These are phyloP conservation scores for Chymomyza procnemis DNA, from an alignment of 2,888 invertebrate species.

Conservation along the genomic window DNA sequence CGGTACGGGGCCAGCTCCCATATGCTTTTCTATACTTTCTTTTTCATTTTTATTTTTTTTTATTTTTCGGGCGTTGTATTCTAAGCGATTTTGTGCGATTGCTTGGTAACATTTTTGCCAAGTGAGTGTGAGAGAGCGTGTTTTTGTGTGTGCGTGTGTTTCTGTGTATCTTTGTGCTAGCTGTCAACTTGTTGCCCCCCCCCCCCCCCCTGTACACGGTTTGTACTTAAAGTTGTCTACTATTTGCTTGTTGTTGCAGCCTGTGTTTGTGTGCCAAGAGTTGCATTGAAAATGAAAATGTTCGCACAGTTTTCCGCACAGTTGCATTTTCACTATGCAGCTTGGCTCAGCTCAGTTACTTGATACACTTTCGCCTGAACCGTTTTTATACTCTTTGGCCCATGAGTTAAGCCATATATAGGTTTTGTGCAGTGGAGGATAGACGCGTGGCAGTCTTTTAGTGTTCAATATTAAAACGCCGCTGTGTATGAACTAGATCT, in stretches of 20 bases:
- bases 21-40: conserved; percentile 54
- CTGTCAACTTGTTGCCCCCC: conserved; percentile 1
- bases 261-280: conserved; percentile 58
- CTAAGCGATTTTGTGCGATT: conserved; percentile 67
- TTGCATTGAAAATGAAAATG: conserved; percentile 73
- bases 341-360: conserved; percentile 69
- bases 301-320: conserved; percentile 74
- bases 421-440: neutral
- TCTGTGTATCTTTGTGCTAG: conserved; percentile 17
- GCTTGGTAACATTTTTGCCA: conserved; percentile 49
- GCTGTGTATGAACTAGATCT: too few relatives aligned
- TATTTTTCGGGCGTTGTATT: conserved; percentile 33
- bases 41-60: conserved; percentile 19
- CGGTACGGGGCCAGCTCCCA: conserved; percentile 24
- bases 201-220: too few relatives aligned
- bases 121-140: conserved; percentile 22
- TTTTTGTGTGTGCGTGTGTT: conserved; percentile 25
- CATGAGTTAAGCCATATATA: neutral
- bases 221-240: conserved; percentile 72
- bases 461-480: too few relatives aligned
- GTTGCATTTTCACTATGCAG: conserved; percentile 71
- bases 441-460: too few relatives aligned
- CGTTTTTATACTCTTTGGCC: neutral
- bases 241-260: conserved; percentile 51
- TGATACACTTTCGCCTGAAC: conserved; percentile 57